Percentiles rank a stretch among this genome's conserved stretches.
Evolutionary conservation across 92 coral and sea anemone species (phyloP).

Genomic region (Epizoanthus rinbou): DNA sequence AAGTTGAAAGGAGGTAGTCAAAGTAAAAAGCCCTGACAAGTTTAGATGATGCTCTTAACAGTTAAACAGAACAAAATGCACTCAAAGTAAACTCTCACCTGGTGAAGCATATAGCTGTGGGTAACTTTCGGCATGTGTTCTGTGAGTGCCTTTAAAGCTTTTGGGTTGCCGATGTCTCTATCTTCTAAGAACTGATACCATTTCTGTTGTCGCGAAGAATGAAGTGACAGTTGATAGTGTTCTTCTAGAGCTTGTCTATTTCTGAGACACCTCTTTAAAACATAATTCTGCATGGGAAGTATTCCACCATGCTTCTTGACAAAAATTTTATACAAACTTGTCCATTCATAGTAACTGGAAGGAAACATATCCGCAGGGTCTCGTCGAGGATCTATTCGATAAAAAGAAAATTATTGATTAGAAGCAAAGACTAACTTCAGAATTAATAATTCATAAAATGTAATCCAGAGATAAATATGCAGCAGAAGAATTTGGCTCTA

Average conservation of each 20-base stretch:
- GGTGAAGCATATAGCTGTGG: slow-evolving; percentile 99
- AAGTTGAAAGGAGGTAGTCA: not conserved
- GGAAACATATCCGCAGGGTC: slow-evolving; percentile 86
- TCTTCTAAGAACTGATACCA: slow-evolving; percentile 99
- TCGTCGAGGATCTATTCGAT: slow-evolving; percentile 20
- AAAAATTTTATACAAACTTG: slow-evolving; percentile 94
- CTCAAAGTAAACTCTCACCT: slow-evolving; percentile 52
- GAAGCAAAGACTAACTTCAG: not conserved
- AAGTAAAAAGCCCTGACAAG: too few relatives aligned
- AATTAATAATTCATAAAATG: not conserved
- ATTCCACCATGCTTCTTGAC: slow-evolving; percentile 97
- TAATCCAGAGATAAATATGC: too few relatives aligned
- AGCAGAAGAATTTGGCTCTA: too few relatives aligned
- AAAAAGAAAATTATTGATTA: not conserved
- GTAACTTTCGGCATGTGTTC: slow-evolving; percentile 99
- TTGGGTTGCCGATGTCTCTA: slow-evolving; percentile 93
- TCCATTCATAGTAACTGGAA: slow-evolving; percentile 99
- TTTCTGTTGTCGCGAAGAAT: slow-evolving; percentile 98
- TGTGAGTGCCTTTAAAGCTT: slow-evolving; percentile 95
- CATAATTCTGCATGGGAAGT: slow-evolving; percentile 94
- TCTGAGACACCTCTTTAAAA: slow-evolving; percentile 93
- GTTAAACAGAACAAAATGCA: not conserved
- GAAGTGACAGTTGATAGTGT: slow-evolving; percentile 95
- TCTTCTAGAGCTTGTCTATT: slow-evolving; percentile 99
- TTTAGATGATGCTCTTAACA: not conserved